Base-by-base conservation (phyloP, 2,888 invertebrate species). In the Sinodicranocentrus sp. region DNA sequence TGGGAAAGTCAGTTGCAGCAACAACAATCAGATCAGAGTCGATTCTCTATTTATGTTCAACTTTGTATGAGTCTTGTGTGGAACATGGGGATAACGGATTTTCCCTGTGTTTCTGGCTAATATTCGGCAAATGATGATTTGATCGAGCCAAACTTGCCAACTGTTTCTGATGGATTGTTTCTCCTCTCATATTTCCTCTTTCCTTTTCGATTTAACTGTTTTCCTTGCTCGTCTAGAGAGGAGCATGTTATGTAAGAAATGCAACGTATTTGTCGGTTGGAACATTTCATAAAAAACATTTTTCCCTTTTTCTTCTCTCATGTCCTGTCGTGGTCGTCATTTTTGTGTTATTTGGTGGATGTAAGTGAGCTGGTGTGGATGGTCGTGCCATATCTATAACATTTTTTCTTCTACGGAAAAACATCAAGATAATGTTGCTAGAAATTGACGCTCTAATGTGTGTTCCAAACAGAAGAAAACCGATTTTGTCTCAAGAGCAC, bases 101-200 rank as follows among this genome's bases (percentile, higher is more conserved):
- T 33, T 33, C 33, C 23, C 15, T 65, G 61, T 67, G 70, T 33
- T 65, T 28, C 67, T 68, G 70, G 44, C 84, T 82, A 82, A 84
- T 84, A 84, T 77, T 82, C 77, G 61, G 43, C 72, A 82, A 85
- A 85, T 85, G 82, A 85, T 82, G 82, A 85, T 85, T 85, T 85
- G 85, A 82, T 85, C 73, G 78, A 67, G 54, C 48, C 48, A 72
- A n/a, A 67, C 68, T 70, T 82, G 76, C 84, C 68, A 67, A 73
- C 72, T 75, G 75, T 61, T 82, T 82, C 82, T 82, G 82, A 82
- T 82, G 67, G 82, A 82, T 82, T 82, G 82, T 82, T 80, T 72
- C 17, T 61, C 3, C 61, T 25, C 15, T 57, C 54, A 19, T 52
- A 23, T 13, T 25, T 59, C 26, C 26, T 33, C 33, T 61, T 75